phyloP scores from a whole-genome alignment of 2,797 vertebrate species.

The Thamnophis elegans region DNA sequence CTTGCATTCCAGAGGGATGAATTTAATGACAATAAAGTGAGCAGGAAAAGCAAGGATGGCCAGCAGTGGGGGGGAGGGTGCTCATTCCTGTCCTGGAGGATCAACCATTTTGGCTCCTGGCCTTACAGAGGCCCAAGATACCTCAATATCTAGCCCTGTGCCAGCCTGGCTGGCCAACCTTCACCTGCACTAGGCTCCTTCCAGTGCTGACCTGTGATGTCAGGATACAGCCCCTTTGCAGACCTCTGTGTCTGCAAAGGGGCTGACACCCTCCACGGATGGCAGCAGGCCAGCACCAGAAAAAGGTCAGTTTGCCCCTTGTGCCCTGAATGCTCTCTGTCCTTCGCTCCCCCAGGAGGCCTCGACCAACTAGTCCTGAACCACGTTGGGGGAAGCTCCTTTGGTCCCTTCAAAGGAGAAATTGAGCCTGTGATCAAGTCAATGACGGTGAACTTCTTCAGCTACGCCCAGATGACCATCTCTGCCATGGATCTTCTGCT shows the following conservation, averaged over 20 bases:
- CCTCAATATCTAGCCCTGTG: neutral
- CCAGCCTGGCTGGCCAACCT: neutral
- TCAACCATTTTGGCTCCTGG: neutral
- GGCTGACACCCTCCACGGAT: neutral
- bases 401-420: slow-evolving; percentile 31
- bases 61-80: neutral
- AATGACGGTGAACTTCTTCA: slow-evolving; percentile 44
- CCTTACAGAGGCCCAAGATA: neutral
- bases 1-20: neutral
- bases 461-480: slow-evolving; percentile 43
- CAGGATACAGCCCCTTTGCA: neutral
- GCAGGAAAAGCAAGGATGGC: neutral
- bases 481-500: slow-evolving; percentile 12
- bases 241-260: neutral
- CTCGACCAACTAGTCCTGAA: slow-evolving; percentile 50
- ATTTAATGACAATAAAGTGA: neutral
- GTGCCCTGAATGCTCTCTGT: neutral
- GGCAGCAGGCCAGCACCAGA: neutral
- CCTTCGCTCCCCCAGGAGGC: slow-evolving; percentile 25
- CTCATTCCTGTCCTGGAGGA: neutral
- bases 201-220: no score
- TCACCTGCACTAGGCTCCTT: neutral
- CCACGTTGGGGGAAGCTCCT: slow-evolving; percentile 13
- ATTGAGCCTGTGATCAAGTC: slow-evolving; percentile 22
- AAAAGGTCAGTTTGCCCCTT: neutral